phyloP scores from a whole-genome alignment of 2,797 vertebrate species.

The Hyperoplus lanceolatus region DNA sequence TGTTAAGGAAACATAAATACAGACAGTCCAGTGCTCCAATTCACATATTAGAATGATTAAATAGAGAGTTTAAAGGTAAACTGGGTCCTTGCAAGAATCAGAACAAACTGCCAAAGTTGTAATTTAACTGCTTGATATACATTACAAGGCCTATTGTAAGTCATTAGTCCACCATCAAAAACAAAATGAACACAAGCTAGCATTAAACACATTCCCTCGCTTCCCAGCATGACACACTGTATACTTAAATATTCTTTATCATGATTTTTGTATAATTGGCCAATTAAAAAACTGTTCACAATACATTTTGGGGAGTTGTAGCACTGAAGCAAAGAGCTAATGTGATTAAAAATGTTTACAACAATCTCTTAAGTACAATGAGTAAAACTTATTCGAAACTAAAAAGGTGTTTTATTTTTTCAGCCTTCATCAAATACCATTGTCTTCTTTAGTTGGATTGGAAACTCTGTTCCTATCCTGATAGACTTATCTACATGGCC shows the following conservation, averaged over 20 bases:
- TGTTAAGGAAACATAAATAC: neutral
- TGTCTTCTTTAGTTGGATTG: slow-evolving; percentile 12
- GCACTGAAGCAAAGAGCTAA: slow-evolving; percentile 4
- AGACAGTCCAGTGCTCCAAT: neutral
- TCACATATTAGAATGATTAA: neutral
- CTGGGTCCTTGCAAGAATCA: neutral
- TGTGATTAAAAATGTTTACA: slow-evolving; percentile 1
- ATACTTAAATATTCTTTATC: neutral
- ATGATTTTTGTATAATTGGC: neutral
- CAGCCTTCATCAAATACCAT: slow-evolving; percentile 12
- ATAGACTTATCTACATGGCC: neutral
- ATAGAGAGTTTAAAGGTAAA: neutral
- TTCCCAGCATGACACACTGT: neutral
- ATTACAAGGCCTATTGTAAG: neutral
- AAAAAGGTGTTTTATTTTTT: slow-evolving; percentile 7
- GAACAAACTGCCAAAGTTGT: neutral
- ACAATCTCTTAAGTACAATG: slow-evolving; percentile 13
- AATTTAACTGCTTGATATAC: neutral
- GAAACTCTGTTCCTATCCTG: neutral
- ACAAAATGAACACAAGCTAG: neutral
- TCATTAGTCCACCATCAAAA: neutral
- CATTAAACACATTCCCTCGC: neutral
- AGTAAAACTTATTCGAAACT: neutral
- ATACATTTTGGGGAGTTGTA: slow-evolving; percentile 15
- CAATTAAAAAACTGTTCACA: neutral